Base-by-base conservation (phyloP, 2,888 invertebrate species). In the Drosophila mimica region DNA sequence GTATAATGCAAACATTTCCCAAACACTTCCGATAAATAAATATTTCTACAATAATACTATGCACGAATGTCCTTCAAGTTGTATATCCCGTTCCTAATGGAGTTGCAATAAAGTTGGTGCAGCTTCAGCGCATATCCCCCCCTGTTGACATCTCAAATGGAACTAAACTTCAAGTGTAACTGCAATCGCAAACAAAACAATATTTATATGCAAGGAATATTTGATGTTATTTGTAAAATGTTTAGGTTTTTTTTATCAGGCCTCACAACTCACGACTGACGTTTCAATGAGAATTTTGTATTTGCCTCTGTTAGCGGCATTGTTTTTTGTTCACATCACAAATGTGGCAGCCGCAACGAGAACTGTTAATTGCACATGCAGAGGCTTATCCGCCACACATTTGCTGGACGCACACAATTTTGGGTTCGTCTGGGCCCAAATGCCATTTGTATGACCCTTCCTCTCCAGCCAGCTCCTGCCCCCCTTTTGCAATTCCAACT, bases 341-440 rank as follows among this genome's bases (percentile, higher is more conserved):
- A 49, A 48, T 56, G 65, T 59, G 34, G 61, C 59, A 68, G 64
- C 66, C 85, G 48, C 85, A 84, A 71, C 82, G 62, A 54, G 70
- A 63, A 76, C 64, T 68, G 74, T 83, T 77, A 66, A 76, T 54
- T 70, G 64, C 70, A 77, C 72, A 75, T 49, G 51, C 40, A 54
- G 34, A 30, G 34, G 43, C 52, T 65, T 61, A 56, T 25, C 15
- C 61, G 51, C 34, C 52, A 53, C 57, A 34, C 31, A 59, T 17
- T 40, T 30, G 38, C n/a, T 43, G 43, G 43, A 54, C 38, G 30
- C 52, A 52, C 48, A 25, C 36, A 49, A 30, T 25, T 31, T 38
- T n/a, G 11, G 33, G 28, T 40, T 30, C 25, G 53, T 49, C 25
- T 46, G 49, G 11, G 30, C 15, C 51, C 68, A 71, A 79, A 66